A percentile compares a stretch with the other conserved stretches of the same genome.
Evolutionary conservation across 2,113 vertebrate species (phyloP).

Genomic region (Trichomycterus rosablanca): DNA sequence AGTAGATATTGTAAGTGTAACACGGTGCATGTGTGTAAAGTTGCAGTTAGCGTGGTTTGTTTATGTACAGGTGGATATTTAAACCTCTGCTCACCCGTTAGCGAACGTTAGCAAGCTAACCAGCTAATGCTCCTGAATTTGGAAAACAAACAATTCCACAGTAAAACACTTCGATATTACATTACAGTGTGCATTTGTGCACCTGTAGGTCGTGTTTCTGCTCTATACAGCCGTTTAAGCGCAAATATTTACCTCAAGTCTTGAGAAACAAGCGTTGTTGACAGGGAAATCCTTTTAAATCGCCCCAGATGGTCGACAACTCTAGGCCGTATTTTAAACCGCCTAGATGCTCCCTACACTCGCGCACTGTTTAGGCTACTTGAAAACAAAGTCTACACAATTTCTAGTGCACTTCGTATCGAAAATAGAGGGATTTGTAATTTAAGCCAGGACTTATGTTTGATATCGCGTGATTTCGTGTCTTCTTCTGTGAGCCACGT

Average conservation of each 20-base stretch:
- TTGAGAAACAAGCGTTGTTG: slow-evolving; percentile 19
- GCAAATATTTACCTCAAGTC: slow-evolving; percentile 28
- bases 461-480: slow-evolving; percentile 29
- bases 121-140: not conserved
- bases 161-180: not conserved
- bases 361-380: not conserved
- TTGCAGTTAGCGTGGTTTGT: no score
- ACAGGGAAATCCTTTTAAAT: slow-evolving; percentile 41
- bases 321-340: slow-evolving; percentile 13
- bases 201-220: no score
- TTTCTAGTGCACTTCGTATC: not conserved
- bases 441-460: not conserved
- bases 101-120: slow-evolving; percentile 6
- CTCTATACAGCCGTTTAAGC: no score
- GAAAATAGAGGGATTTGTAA: not conserved
- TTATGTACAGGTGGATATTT: not conserved
- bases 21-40: no score
- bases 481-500: slow-evolving; percentile 11
- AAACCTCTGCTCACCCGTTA: no score
- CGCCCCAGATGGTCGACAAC: slow-evolving; percentile 27
- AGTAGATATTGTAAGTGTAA: no score
- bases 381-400: not conserved
- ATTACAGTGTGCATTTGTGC: not conserved
- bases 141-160: not conserved
- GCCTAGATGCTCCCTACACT: not conserved